Evolutionary conservation across 1,140 invertebrate species (phyloP).

Genomic region (Megathymus violae): DNA sequence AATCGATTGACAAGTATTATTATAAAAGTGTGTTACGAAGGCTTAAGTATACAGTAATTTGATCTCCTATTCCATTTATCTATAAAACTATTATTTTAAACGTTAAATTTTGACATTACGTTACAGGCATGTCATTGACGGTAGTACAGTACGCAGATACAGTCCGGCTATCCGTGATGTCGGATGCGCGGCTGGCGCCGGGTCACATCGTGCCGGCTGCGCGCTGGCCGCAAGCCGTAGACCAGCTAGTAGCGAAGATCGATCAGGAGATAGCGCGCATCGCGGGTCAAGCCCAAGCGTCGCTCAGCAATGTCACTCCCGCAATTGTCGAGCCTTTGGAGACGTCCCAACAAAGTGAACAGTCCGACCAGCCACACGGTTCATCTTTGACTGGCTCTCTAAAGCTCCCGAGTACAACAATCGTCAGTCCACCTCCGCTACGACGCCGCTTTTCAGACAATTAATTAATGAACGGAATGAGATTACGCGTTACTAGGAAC

Average conservation of each 20-base stretch:
- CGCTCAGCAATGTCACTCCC: background rate
- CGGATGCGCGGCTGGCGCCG: conserved; percentile 88
- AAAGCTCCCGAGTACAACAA: conserved; percentile 20
- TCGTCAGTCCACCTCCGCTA: conserved; percentile 37
- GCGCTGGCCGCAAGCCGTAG: conserved; percentile 66
- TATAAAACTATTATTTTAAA: too few species aligned
- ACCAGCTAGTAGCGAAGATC: conserved; percentile 62
- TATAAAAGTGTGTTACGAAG: too few species aligned
- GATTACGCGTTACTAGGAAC: background rate
- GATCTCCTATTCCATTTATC: too few species aligned
- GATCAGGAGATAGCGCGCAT: conserved; percentile 69
- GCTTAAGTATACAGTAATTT: too few species aligned
- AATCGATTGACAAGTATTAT: too few species aligned
- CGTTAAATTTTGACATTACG: background rate
- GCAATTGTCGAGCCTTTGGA: background rate
- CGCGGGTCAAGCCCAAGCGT: conserved; percentile 31
- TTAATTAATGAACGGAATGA: conserved; percentile 24
- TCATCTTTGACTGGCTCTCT: background rate
- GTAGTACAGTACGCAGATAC: conserved; percentile 89
- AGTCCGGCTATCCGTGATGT: conserved; percentile 89
- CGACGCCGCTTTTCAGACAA: conserved; percentile 32
- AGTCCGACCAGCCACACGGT: background rate
- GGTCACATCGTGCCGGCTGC: conserved; percentile 69
- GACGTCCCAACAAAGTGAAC: too few species aligned
- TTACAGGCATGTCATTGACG: conserved; percentile 89